Evolutionary conservation across 2,113 vertebrate genomes (phyloP).

Genomic region (Thymallus thymallus): DNA sequence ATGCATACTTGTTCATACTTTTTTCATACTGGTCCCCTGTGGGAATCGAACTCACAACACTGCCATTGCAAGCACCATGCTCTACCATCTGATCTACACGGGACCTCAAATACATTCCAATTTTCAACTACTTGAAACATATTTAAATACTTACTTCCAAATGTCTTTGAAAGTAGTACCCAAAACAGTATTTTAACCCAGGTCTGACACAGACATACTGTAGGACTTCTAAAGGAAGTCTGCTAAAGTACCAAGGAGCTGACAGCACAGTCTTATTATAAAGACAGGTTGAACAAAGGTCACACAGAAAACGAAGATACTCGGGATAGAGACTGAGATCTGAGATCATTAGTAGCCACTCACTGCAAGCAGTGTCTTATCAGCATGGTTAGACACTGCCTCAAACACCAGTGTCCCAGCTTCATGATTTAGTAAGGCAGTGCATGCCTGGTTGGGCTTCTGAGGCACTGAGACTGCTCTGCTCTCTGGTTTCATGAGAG

Average conservation of each 20-base stretch:
- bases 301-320: slow-evolving; percentile 12
- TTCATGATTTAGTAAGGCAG: slow-evolving; percentile 3
- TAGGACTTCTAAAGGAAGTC: not conserved
- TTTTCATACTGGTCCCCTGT: no score
- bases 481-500: slow-evolving; percentile 12
- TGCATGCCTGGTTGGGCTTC: not conserved
- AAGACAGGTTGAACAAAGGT: slow-evolving; percentile 1
- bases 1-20: no score
- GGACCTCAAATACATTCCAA: no score
- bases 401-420: not conserved
- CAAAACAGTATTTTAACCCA: not conserved
- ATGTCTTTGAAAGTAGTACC: no score
- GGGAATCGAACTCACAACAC: no score
- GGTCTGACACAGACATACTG: not conserved
- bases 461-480: not conserved
- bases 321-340: not conserved
- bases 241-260: not conserved
- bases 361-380: slow-evolving; percentile 18
- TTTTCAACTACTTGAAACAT: no score
- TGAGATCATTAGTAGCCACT: slow-evolving; percentile 14
- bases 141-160: no score
- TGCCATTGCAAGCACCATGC: no score
- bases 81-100: no score
- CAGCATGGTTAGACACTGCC: slow-evolving; percentile 21
- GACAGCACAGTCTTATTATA: slow-evolving; percentile 19